Conservation (phyloP, 1,140 invertebrate genomes). For the Eurosta solidaginis region DNA sequence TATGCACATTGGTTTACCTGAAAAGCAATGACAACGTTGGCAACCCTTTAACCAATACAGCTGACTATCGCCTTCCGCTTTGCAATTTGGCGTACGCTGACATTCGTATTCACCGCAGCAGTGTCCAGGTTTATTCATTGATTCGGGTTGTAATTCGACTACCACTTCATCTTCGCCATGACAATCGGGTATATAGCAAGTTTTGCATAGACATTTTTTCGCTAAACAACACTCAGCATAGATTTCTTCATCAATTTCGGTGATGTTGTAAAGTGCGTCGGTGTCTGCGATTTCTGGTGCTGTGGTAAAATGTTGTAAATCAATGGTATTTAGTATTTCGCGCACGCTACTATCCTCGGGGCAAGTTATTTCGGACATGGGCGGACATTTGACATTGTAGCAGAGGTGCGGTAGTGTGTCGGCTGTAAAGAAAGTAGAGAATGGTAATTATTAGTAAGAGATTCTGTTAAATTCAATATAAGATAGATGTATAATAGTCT, state of each 20-base stretch:
- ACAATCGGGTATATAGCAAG: slow-evolving; percentile 51
- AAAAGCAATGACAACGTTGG: slow-evolving; percentile 46
- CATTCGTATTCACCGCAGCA: slow-evolving; percentile 52
- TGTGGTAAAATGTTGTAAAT: slow-evolving; percentile 38
- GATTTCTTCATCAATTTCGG: slow-evolving; percentile 39
- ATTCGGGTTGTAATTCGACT: slow-evolving; percentile 45
- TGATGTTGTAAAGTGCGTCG: slow-evolving; percentile 34
- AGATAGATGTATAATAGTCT: background rate
- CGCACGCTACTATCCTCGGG: slow-evolving; percentile 50
- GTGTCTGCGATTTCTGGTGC: background rate
- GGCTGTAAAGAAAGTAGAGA: slow-evolving; percentile 32
- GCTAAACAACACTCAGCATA: slow-evolving; percentile 47
- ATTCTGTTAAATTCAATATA: background rate
- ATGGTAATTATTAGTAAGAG: background rate
- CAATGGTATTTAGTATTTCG: slow-evolving; percentile 39
- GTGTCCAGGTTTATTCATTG: slow-evolving; percentile 46
- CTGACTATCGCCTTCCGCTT: slow-evolving; percentile 42
- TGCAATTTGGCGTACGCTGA: slow-evolving; percentile 47
- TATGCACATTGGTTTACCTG: slow-evolving; percentile 45
- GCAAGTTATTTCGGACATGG: slow-evolving; percentile 49
- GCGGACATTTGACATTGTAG: slow-evolving; percentile 46
- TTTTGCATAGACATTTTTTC: slow-evolving; percentile 51
- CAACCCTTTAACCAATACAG: slow-evolving; percentile 48
- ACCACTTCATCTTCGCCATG: slow-evolving; percentile 41
- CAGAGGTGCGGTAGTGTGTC: slow-evolving; percentile 37